These are phyloP conservation scores for Syrmaticus mikado DNA, from an alignment of 2,113 vertebrate species.

Conservation along the genomic window DNA sequence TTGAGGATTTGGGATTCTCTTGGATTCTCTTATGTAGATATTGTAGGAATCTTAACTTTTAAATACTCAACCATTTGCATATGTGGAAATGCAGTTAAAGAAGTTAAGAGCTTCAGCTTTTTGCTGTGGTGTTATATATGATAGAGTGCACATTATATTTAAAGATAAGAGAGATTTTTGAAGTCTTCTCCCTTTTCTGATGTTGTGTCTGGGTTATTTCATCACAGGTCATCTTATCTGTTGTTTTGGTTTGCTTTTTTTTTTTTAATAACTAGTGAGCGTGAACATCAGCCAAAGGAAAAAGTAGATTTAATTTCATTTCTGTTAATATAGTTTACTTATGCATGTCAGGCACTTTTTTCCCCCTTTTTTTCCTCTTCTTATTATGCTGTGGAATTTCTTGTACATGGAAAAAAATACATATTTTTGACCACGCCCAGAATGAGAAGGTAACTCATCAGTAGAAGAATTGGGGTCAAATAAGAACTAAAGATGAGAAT, in stretches of 20 bases:
- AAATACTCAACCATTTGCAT: neutral
- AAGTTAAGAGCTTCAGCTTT: neutral
- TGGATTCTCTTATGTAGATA: too few species aligned
- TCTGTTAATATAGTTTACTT: neutral
- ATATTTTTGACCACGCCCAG: neutral
- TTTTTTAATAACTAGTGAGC: neutral
- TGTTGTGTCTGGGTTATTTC: neutral
- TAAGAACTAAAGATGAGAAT: neutral
- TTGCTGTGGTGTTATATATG: neutral
- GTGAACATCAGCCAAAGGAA: neutral
- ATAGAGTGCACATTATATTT: neutral
- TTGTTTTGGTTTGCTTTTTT: too few species aligned
- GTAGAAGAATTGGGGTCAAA: neutral
- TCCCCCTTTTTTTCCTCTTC: neutral
- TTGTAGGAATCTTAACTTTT: neutral
- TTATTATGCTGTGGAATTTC: neutral
- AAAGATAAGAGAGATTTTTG: neutral
- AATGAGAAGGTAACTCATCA: neutral
- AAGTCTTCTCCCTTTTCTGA: neutral
- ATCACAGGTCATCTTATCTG: neutral
- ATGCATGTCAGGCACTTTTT: neutral
- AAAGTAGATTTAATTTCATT: neutral
- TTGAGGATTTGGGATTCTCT: neutral
- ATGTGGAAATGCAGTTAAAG: neutral
- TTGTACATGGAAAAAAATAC: neutral